Conservation (phyloP, 2,113 vertebrate species). For the Mobula hypostoma region DNA sequence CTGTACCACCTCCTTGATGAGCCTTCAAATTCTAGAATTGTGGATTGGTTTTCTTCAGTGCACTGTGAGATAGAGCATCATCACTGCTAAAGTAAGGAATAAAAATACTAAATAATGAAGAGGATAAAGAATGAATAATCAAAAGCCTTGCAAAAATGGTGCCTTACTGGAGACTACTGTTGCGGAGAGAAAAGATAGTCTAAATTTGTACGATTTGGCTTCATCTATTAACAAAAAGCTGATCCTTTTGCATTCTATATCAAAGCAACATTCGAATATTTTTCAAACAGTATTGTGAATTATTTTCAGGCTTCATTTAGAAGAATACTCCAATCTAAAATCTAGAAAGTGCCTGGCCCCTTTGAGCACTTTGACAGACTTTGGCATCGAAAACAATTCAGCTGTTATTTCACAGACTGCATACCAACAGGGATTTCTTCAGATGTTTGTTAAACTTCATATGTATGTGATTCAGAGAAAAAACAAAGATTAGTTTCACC, state of each 20-base stretch:
- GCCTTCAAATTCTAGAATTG: neutral
- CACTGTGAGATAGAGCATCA: neutral
- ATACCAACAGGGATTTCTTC: neutral
- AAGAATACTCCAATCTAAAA: neutral
- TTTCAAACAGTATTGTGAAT: neutral
- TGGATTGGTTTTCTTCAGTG: neutral
- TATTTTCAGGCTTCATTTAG: neutral
- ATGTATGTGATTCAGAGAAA: neutral
- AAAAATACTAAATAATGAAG: neutral
- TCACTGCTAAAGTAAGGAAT: neutral
- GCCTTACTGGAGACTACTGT: neutral
- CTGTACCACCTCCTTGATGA: too few relatives aligned
- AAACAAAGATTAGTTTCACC: neutral
- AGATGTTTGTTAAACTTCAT: neutral
- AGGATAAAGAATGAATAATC: neutral
- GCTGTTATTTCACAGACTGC: neutral
- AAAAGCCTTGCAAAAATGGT: neutral
- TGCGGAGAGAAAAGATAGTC: neutral
- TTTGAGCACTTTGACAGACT: neutral
- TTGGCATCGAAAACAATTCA: neutral
- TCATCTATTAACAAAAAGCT: neutral
- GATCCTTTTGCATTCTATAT: neutral
- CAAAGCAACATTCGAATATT: neutral
- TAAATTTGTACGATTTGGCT: neutral
- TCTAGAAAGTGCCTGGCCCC: neutral